Evolutionary conservation across 1,140 invertebrate genomes (phyloP), one percentile per base, ranked within the genome.

Genomic region (Leptopilina boulardi): DNA sequence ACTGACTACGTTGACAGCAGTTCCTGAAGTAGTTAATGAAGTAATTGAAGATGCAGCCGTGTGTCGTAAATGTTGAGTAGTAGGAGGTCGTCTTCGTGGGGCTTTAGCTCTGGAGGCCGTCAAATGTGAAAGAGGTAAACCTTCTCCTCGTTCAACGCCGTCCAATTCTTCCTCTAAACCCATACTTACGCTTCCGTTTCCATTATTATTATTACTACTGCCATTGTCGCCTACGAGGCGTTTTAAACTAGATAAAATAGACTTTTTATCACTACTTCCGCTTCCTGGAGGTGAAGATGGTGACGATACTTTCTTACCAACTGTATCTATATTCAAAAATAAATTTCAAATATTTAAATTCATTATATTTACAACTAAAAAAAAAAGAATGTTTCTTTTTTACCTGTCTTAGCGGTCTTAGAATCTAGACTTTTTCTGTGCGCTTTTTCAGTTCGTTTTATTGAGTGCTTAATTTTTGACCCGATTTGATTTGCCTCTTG

Each of bases 41-140:
- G 71, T 80, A 21, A 76, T 76, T 41, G 73, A 71, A 38, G 77
- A 80, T 26, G 80, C 74, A 51, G 77, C 79, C 6, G 75, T 74
- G 15, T 89, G 82, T 84, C 91, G 82, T 38, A 90, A 80, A 81
- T 86, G 88, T 75, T 90, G 88, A 13, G 89, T 88, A 0, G 94
- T 93, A 9, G 94, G 94, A 34, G 92, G 93, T 82, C 94, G 91
- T 80, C 94, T 89, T 21, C 93, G 91, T 2, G 94, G 94, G 81
- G 93, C 93, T 87, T 93, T 94, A 2, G 92, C 93, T 80, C 94
- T 87, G 30, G 90, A 92, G 15, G 94, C 94, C 30, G 94, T 95
- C 71, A 94, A 89, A 84, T 95, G 94, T 3, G 90, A 92, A 23
- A 95, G 88, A 77, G 93, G 93, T 38, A 91, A 89, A 23, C 91